These are phyloP conservation scores for Echiichthys vipera DNA, from an alignment of 2,797 vertebrate genomes.

Conservation along the genomic window DNA sequence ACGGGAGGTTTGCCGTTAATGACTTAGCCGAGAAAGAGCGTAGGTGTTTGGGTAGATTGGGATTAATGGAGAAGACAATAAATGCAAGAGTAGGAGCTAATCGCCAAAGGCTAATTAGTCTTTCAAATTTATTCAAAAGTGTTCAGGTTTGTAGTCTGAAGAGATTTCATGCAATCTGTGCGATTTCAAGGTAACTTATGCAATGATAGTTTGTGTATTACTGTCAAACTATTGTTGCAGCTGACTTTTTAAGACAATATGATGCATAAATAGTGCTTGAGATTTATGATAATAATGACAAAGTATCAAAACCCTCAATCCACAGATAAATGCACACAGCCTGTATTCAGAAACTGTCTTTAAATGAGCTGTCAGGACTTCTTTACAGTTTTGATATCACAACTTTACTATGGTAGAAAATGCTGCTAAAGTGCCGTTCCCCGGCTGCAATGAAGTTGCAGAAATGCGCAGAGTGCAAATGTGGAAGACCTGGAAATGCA, in stretches of 20 bases:
- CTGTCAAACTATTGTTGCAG: conserved; percentile 54
- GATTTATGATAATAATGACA: no score
- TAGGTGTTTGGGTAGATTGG: conserved; percentile 67
- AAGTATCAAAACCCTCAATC: no score
- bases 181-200: conserved; percentile 68
- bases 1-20: conserved; percentile 65
- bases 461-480: no score
- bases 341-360: no score
- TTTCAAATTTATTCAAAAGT: conserved; percentile 76
- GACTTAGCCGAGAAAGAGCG: conserved; percentile 60
- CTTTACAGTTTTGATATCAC: no score
- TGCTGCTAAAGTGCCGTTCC: no score
- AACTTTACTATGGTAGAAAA: no score
- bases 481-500: no score
- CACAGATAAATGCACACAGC: no score
- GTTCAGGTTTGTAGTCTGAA: conserved; percentile 52
- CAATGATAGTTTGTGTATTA: conserved; percentile 49
- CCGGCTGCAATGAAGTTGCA: no score
- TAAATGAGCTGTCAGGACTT: no score
- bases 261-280: conserved; percentile 19
- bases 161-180: conserved; percentile 69
- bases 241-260: conserved; percentile 35
- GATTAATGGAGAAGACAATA: conserved; percentile 73
- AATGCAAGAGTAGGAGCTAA: conserved; percentile 67
- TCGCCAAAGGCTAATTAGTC: conserved; percentile 77